Base-by-base conservation (phyloP, 2,797 vertebrate genomes). In the Hylomyscus alleni region DNA sequence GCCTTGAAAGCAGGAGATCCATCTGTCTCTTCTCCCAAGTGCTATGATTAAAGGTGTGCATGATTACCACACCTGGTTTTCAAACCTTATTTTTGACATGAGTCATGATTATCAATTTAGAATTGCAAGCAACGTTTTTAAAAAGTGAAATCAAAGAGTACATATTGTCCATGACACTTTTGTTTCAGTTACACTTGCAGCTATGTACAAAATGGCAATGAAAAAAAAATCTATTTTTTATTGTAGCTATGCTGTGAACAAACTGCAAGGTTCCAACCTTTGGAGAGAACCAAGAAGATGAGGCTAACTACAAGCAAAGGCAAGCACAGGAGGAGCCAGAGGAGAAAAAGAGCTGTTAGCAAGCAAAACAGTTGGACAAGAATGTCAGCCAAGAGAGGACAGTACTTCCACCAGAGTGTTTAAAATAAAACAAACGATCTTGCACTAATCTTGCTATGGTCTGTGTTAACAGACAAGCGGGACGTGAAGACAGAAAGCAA, bases 61-160 rank as follows among this genome's bases (percentile, higher is more conserved):
- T 44, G 44, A 40, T 14, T 14, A 60, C 24, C 24, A 83, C 12
- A 56, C 6, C n/a, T 82, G n/a, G n/a, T 56, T 82, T 60, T 44
- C 37, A 40, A 34, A 6, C 10, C 6, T 2, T 65, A 65, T 82
- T 87, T 85, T 86, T 88, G 11, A 82, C 47, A 6, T 24, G 7
- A 89, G 29, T 84, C 58, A 95, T 60, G 54, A 75, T 89, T 91
- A 93, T 82, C 62, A 90, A 83, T 89, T 92, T 62, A 86, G 22
- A 93, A 40, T 91, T 90, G 4, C 17, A 95, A 95, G 34, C 7
- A 83, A 13, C 50, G 94, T 83, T 93, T 72, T 40, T 52, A 73
- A 94, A 90, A 91, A 80, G 40, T 50, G 6, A 90, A 91, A 96
- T 62, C 17, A 40, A 91, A 54, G 10, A 77, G 47, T 90, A 90